Evolutionary conservation across 2,888 invertebrate genomes (phyloP), one percentile per base, ranked within the genome.

Genomic region (Pristionchus fissidentatus): DNA sequence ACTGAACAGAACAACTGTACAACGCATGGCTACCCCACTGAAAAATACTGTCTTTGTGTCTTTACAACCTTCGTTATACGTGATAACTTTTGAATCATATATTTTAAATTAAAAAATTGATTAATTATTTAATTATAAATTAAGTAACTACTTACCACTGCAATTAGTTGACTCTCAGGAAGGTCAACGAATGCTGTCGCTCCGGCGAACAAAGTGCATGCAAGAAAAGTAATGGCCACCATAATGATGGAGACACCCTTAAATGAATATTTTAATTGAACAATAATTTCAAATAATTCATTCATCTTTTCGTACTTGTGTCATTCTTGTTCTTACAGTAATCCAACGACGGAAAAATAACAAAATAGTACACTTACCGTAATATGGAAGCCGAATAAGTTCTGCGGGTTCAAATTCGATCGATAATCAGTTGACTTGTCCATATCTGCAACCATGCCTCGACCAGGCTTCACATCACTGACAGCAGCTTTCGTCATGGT

Each of bases 401-500:
- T 41, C 7, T 70, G 41, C 13, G 38, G 38, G 41, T n/a, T 8
- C 70, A 70, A 43, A 22, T 22, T 43, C 70, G 41, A 70, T 70
- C 70, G 70, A 70, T 70, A 66, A 70, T n/a, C 7, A 55, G n/a
- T 26, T 70, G 41, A 38, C n/a, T n/a, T n/a, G n/a, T n/a, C n/a
- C n/a, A n/a, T n/a, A n/a, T n/a, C n/a, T n/a, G n/a, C 70, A 7
- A 41, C 43, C 70, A 26, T 13, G 13, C 43, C 22, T 35, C 41
- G 70, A 70, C 41, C n/a, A 5, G 41, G n/a, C 70, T 70, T 70
- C 70, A 70, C 70, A 70, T 70, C 41, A 70, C 70, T 70, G 70
- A 55, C 55, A n/a, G n/a, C 22, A 15, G 32, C 60, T 32, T 32
- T 60, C 60, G 60, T 32, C 60, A 29, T 32, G 32, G 8, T 22